Evolutionary conservation across 2,888 invertebrate genomes (phyloP).

Genomic region (Andrena marginata): DNA sequence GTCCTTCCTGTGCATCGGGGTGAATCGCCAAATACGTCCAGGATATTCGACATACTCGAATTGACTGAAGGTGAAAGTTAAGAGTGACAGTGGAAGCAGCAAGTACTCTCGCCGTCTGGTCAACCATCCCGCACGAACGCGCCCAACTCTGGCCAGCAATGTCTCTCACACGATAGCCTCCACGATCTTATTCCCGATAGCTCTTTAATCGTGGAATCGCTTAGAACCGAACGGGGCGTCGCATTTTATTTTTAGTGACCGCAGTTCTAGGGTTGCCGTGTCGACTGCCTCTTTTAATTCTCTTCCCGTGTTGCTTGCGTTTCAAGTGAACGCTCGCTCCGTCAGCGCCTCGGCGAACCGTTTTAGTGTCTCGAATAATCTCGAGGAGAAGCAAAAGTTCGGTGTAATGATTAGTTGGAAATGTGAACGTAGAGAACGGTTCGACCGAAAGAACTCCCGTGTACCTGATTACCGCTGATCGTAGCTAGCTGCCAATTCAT

Average conservation of each 20-base stretch:
- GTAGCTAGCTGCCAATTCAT: not conserved
- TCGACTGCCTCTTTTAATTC: not conserved
- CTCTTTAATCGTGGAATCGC: not conserved
- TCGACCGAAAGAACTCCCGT: conserved; percentile 24
- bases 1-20: not conserved
- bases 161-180: not conserved
- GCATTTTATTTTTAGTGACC: conserved; percentile 23
- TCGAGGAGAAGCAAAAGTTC: too few species aligned
- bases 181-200: conserved; percentile 7
- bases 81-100: conserved; percentile 1
- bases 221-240: conserved; percentile 2
- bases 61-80: not conserved
- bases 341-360: not conserved
- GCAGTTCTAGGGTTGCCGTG: conserved; percentile 18
- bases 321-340: conserved; percentile 1
- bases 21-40: not conserved
- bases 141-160: conserved; percentile 13
- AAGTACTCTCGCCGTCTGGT: not conserved
- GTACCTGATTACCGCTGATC: conserved; percentile 31
- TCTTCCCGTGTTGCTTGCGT: conserved; percentile 4
- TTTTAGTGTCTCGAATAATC: not conserved
- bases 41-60: not conserved
- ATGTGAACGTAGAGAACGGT: not conserved
- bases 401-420: not conserved
- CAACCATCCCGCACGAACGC: not conserved